Evolutionary conservation across 1,140 invertebrate genomes (phyloP), one percentile per base, ranked within the genome.

Genomic region (Conus betulinus): DNA sequence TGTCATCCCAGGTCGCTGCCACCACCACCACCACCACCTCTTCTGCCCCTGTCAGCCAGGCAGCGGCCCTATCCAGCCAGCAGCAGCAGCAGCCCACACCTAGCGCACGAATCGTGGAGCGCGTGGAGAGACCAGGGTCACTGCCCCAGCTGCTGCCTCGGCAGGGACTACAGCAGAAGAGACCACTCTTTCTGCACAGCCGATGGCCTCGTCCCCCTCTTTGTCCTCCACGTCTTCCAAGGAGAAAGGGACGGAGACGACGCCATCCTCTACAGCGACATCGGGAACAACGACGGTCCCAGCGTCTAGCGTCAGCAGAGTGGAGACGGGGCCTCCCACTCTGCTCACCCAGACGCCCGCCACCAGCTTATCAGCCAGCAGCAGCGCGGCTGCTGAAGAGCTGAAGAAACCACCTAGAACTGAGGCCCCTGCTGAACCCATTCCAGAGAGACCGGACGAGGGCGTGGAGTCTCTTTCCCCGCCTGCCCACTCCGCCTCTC

Each of bases 311-410:
- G 39, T 55, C 81, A 74, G 87, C 89, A 89, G 88, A 91, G 89
- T 91, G 91, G 88, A 89, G 82, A 88, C 76, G 90, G 89, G 89
- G 90, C 87, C 88, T 87, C 88, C 88, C 88, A 88, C 88, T 90
- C 87, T 90, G 88, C 84, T 76, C 39, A 79, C 39, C 53, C 85
- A 57, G 85, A 87, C 67, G n/a, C 5, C 82, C n/a, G 82, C 55
- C 81, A 86, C 79, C 86, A 82, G 87, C 76, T 55, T 51, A 78
- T 74, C 90, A 11, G 74, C 88, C 91, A 89, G 83, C 57, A 84
- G 74, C 81, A 88, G 79, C 55, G n/a, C 25, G 87, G 88, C 55
- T 84, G 27, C 23, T 74, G 78, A 52, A 51, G 81, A 60, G 82
- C 84, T 20, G 55, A n/a, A 53, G 78, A 55, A 74, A 53, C 13